Conservation (phyloP, 1,140 invertebrate species). For the Drosophila grimshawi region DNA sequence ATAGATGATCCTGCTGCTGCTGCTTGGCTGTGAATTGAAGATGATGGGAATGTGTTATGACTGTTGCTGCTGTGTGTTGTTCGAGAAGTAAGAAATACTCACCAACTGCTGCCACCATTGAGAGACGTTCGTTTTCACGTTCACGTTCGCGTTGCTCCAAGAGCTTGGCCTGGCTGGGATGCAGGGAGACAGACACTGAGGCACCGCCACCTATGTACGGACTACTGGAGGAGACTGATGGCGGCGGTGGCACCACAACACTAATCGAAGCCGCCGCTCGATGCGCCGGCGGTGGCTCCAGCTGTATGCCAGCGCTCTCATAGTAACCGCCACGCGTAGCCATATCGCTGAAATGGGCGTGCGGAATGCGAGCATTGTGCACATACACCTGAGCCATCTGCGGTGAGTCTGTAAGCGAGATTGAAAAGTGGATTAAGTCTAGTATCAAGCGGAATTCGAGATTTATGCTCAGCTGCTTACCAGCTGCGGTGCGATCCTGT, state of each 20-base stretch:
- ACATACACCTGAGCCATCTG: conserved; percentile 90
- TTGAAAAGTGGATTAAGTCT: background rate
- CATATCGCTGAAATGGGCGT: conserved; percentile 78
- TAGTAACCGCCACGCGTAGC: conserved; percentile 75
- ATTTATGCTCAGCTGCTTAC: conserved; percentile 64
- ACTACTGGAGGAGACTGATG: conserved; percentile 84
- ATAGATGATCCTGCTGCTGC: conserved; percentile 52
- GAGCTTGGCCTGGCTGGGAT: conserved; percentile 73
- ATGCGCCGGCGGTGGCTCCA: conserved; percentile 88
- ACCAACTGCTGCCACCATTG: conserved; percentile 67
- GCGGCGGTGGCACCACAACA: conserved; percentile 83
- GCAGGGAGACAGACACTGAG: conserved; percentile 52
- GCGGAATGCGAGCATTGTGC: conserved; percentile 85
- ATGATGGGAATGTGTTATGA: background rate
- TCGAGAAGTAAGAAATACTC: conserved; percentile 14
- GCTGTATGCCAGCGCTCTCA: conserved; percentile 56
- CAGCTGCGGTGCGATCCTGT: conserved; percentile 91
- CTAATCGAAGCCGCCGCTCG: conserved; percentile 85
- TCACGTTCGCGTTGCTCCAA: conserved; percentile 75
- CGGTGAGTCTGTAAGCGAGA: conserved; percentile 86
- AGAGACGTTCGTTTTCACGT: conserved; percentile 68
- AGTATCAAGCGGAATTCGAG: background rate
- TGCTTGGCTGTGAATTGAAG: conserved; percentile 51
- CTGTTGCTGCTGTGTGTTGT: background rate
- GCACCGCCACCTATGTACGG: conserved; percentile 85